Conservation (phyloP, 2,888 invertebrate genomes). For the Stenotaenia linearis region DNA sequence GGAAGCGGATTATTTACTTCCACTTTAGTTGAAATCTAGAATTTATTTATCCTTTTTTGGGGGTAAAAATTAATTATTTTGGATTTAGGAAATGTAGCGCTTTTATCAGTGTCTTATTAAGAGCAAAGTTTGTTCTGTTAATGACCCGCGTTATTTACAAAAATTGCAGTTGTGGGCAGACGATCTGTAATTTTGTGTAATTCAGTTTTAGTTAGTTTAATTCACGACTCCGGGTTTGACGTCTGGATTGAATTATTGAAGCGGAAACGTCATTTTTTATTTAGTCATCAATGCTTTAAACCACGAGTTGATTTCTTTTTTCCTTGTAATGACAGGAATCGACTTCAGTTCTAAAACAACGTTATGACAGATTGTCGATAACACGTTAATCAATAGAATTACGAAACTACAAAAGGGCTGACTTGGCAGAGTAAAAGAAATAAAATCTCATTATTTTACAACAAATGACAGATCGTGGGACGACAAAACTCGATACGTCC, state of each 20-base stretch:
- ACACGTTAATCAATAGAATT: neutral
- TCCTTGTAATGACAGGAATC: neutral
- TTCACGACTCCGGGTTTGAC: too few relatives aligned
- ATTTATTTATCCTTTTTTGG: neutral
- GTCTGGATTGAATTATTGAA: too few relatives aligned
- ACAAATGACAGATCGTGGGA: neutral
- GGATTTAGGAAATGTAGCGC: too few relatives aligned
- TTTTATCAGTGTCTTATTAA: too few relatives aligned
- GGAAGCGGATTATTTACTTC: neutral
- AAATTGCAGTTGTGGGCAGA: too few relatives aligned
- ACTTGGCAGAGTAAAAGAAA: neutral
- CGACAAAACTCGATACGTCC: neutral
- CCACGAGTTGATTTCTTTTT: neutral
- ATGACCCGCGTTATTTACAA: too few relatives aligned
- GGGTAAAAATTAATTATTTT: too few relatives aligned
- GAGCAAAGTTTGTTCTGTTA: too few relatives aligned
- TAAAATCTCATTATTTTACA: neutral
- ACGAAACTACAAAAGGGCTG: neutral
- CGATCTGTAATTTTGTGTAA: too few relatives aligned
- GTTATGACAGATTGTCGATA: neutral
- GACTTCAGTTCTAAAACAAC: neutral
- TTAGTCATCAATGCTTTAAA: too few relatives aligned
- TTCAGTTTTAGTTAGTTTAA: too few relatives aligned
- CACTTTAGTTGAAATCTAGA: neutral
- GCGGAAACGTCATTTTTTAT: too few relatives aligned